Percentiles rank a stretch among this genome's conserved stretches.
phyloP scores from a whole-genome alignment of 2,888 invertebrate species.

The Drosophila sordidapex region DNA sequence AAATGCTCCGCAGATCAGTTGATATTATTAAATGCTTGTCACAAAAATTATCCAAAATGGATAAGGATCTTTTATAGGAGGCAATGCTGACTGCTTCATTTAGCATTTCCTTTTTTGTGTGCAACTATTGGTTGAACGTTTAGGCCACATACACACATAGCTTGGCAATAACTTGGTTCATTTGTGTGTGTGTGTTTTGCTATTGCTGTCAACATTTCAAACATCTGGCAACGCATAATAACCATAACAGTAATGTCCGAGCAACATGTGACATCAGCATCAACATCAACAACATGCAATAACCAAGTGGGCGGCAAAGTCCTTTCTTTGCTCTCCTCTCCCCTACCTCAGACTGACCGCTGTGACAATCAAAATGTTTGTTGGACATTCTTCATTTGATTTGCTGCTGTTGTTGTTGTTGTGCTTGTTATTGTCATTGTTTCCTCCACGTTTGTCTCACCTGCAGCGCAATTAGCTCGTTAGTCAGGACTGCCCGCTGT shows the following conservation, averaged over 20 bases:
- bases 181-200: not conserved
- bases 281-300: conserved; percentile 24
- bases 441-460: conserved; percentile 41
- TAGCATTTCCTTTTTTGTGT: no score
- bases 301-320: conserved; percentile 30
- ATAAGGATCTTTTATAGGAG: not conserved
- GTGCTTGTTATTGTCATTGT: conserved; percentile 6
- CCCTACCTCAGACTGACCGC: conserved; percentile 14
- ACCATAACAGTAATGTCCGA: conserved; percentile 63
- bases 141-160: not conserved
- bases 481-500: conserved; percentile 42
- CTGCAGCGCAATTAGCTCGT: conserved; percentile 55
- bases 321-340: not conserved
- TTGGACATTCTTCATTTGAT: conserved; percentile 28
- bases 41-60: not conserved
- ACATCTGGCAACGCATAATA: conserved; percentile 49
- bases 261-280: conserved; percentile 71
- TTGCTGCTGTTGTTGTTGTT: conserved; percentile 9
- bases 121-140: conserved; percentile 1
- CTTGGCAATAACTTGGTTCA: not conserved
- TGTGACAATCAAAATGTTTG: conserved; percentile 42
- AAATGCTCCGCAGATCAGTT: not conserved
- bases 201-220: conserved; percentile 12
- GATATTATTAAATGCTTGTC: not conserved
- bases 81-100: not conserved